Evolutionary conservation across 2,888 invertebrate species (phyloP).

Genomic region (Drosophila mulleri): DNA sequence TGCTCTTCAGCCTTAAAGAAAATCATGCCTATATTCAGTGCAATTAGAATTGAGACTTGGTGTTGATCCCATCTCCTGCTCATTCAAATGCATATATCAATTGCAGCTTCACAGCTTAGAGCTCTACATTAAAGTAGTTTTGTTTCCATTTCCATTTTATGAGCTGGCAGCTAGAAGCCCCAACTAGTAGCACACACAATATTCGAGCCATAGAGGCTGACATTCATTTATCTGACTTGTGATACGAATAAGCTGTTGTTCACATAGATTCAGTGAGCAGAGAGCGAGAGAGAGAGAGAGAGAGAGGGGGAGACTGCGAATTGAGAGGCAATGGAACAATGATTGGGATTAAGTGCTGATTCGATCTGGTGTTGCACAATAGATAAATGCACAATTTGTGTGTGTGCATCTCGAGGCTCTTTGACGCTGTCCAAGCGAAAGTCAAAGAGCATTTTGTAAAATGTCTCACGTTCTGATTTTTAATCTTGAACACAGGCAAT

Average conservation of each 20-base stretch:
- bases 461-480: constrained; percentile 81
- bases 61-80: background rate
- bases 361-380: constrained; percentile 45
- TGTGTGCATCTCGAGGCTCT: constrained; percentile 22
- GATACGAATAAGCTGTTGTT: constrained; percentile 1
- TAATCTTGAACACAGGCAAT: constrained; percentile 75
- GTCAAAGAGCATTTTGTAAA: constrained; percentile 73
- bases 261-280: constrained; percentile 8
- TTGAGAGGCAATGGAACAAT: constrained; percentile 13
- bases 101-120: background rate
- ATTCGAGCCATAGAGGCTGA: background rate
- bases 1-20: too few species aligned
- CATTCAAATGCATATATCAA: background rate
- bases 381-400: constrained; percentile 44
- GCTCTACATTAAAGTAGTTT: background rate
- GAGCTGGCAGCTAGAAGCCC: background rate
- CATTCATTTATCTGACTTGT: constrained; percentile 8
- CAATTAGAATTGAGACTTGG: background rate
- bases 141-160: background rate
- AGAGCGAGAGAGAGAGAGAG: background rate
- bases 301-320: background rate
- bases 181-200: background rate
- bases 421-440: constrained; percentile 46
- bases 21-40: background rate
- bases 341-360: constrained; percentile 58